Evolutionary conservation across 2,888 invertebrate species (phyloP), one percentile per base, ranked within the genome.

Genomic region (Anticlea derivata): DNA sequence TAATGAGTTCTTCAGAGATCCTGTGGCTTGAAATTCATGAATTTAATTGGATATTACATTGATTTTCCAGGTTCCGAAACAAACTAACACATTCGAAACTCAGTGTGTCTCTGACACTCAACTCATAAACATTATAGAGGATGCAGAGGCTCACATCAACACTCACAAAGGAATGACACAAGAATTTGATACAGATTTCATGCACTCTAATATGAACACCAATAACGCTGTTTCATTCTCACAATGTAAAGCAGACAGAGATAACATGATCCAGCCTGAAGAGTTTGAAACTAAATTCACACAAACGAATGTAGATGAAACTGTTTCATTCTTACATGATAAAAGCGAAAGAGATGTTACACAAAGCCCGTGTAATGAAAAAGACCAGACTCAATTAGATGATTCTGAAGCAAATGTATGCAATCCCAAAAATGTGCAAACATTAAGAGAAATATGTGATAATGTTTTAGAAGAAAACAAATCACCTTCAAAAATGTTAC

Each of bases 101-200:
- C 86, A 86, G 50, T 83, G 75, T 58, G 72, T 79, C 0, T 71
- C 80, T 0, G 80, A 89, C 31, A 88, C 87, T 1, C 83, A 91
- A 60, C 61, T 90, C 0, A 73, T 88, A 11, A 61, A 80, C 40
- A 52, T 88, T 1, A 76, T 83, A 20, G 78, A 85, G 53, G 70
- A 79, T 57, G 83, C 75, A 1, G 89, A 87, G 64, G 74, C 78
- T 1, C 50, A 70, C 27, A 39, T 48, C 12, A 59, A 73, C 22
- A 48, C 43, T 1, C 58, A 76, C 17, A 63, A 55, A 50, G 81
- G 76, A 7, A 72, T 80, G 6, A 78, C 78, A 4, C 75, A 84
- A 53, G 86, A 86, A 55, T 83, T 86, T 70, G 70, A 86, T 3
- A 70, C 47, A 5, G 58, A 68, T 23, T 80, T 81, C 10, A 8